phyloP scores from a whole-genome alignment of 2,888 invertebrate species.

The Drosophila pseudotalamancana region DNA sequence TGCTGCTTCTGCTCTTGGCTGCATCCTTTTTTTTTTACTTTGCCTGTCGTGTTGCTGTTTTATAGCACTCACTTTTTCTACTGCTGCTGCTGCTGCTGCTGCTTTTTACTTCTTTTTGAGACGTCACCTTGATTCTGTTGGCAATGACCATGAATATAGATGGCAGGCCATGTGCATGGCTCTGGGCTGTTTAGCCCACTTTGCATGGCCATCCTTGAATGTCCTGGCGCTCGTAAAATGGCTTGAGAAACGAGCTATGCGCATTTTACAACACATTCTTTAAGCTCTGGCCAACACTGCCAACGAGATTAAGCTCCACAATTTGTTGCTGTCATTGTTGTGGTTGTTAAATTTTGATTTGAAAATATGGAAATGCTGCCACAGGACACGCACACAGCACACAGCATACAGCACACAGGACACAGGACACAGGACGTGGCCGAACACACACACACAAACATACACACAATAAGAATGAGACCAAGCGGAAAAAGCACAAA shows the following conservation, averaged over 20 bases:
- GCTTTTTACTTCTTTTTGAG: constrained; percentile 20
- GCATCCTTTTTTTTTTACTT: constrained; percentile 1
- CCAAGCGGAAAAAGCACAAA: constrained; percentile 83
- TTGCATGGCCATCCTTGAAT: constrained; percentile 50
- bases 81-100: constrained; percentile 14
- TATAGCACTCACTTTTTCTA: constrained; percentile 11
- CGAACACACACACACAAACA: constrained; percentile 17
- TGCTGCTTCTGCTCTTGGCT: neutral
- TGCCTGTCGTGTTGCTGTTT: constrained; percentile 26
- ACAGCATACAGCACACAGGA: constrained; percentile 30
- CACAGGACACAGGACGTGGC: constrained; percentile 34
- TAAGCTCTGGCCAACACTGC: constrained; percentile 44
- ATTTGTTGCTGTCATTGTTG: constrained; percentile 66
- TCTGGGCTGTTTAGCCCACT: constrained; percentile 62
- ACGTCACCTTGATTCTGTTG: constrained; percentile 78
- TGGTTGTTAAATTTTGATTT: constrained; percentile 69
- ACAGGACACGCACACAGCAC: constrained; percentile 31
- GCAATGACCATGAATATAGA: constrained; percentile 77
- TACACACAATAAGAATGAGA: constrained; percentile 77
- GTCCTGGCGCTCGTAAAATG: constrained; percentile 47
- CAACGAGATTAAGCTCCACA: constrained; percentile 55
- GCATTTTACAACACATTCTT: constrained; percentile 61
- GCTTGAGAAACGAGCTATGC: constrained; percentile 52
- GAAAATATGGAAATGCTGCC: constrained; percentile 70
- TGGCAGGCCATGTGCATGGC: constrained; percentile 44